These are phyloP conservation scores for Ciconia nigra DNA, from an alignment of 2,797 vertebrate genomes.

Conservation along the genomic window DNA sequence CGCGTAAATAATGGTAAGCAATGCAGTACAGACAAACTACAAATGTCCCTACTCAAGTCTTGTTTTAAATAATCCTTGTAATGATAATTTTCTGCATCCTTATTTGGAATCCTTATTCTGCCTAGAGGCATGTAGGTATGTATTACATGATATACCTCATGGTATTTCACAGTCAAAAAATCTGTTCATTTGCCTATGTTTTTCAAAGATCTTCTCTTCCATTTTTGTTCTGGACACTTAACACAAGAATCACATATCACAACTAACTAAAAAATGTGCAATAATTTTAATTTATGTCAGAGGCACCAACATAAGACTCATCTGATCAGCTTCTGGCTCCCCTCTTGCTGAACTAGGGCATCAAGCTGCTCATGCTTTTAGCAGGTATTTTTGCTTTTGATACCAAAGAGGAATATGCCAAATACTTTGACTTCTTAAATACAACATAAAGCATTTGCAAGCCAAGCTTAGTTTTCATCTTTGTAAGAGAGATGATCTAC, in stretches of 20 bases:
- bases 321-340: constrained; percentile 38
- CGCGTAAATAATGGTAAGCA: background rate
- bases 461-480: constrained; percentile 1
- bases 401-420: too few species aligned
- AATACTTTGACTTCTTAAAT: too few species aligned
- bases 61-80: background rate
- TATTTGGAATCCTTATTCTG: background rate
- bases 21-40: background rate
- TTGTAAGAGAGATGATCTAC: background rate
- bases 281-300: constrained; percentile 45
- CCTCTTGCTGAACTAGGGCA: constrained; percentile 29
- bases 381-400: background rate
- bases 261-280: background rate
- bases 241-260: background rate
- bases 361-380: constrained; percentile 19
- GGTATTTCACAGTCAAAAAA: background rate
- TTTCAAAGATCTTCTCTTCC: background rate
- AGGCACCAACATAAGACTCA: constrained; percentile 17
- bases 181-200: background rate
- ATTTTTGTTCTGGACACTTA: constrained; percentile 26
- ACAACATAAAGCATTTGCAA: background rate
- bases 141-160: background rate
- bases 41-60: background rate
- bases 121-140: too few species aligned
- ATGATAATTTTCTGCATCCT: background rate